Percentiles rank a stretch among this genome's conserved stretches.
Evolutionary conservation across 2,113 vertebrate genomes (phyloP).

Genomic region (Malurus elegans): DNA sequence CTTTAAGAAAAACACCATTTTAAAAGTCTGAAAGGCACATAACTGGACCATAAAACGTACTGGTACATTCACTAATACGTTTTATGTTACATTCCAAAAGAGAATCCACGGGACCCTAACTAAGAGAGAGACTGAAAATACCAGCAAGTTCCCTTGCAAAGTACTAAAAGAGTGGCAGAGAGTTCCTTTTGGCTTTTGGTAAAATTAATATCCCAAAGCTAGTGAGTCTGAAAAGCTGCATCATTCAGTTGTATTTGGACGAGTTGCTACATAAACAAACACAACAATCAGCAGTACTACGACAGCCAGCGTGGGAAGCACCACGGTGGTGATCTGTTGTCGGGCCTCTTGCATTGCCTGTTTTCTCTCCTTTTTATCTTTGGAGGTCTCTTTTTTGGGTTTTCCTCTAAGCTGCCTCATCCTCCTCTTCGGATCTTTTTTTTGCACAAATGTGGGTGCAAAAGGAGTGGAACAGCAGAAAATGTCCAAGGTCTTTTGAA

Average conservation of each 20-base stretch:
- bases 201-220: slow-evolving; percentile 19
- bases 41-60: slow-evolving; percentile 68
- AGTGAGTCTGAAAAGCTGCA: not conserved
- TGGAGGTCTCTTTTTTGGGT: slow-evolving; percentile 94
- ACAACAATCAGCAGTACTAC: slow-evolving; percentile 90
- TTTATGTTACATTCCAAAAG: slow-evolving; percentile 69
- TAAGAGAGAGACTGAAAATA: slow-evolving; percentile 64
- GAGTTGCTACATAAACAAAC: slow-evolving; percentile 93
- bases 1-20: slow-evolving; percentile 53
- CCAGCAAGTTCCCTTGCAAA: slow-evolving; percentile 29
- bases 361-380: slow-evolving; percentile 96
- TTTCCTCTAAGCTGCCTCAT: slow-evolving; percentile 99
- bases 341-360: slow-evolving; percentile 97
- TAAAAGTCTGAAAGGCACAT: slow-evolving; percentile 82
- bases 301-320: slow-evolving; percentile 87
- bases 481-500: not conserved
- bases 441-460: not conserved
- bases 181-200: slow-evolving; percentile 51
- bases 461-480: not conserved
- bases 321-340: slow-evolving; percentile 89
- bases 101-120: slow-evolving; percentile 48
- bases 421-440: not conserved
- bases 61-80: slow-evolving; percentile 64
- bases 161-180: not conserved
- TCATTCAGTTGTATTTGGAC: slow-evolving; percentile 85